phyloP scores from a whole-genome alignment of 2,113 vertebrate species.

The Brienomyrus longianalis region DNA sequence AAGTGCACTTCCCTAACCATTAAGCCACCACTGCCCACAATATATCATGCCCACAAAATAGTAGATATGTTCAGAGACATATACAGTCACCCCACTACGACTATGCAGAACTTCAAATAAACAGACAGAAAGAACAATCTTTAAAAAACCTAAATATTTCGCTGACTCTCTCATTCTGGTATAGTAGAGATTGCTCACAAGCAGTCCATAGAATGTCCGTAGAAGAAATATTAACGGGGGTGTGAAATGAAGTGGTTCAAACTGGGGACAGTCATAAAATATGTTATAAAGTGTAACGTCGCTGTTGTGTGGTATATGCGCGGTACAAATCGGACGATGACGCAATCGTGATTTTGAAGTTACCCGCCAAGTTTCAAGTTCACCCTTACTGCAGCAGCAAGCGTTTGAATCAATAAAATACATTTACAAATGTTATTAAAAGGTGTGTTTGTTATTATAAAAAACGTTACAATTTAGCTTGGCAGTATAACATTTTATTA shows the following conservation, averaged over 20 bases:
- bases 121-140: neutral
- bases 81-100: neutral
- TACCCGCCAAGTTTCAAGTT: neutral
- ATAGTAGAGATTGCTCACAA: neutral
- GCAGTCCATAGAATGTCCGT: too few species aligned
- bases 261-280: neutral
- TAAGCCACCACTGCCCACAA: too few species aligned
- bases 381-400: neutral
- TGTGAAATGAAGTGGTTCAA: neutral
- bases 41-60: too few species aligned
- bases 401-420: neutral
- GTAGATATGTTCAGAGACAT: neutral
- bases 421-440: neutral
- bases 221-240: neutral
- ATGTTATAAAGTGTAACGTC: neutral
- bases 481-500: neutral
- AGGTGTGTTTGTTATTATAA: neutral
- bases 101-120: neutral
- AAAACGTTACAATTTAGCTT: neutral
- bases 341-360: neutral
- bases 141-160: neutral
- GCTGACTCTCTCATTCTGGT: neutral
- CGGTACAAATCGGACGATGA: neutral
- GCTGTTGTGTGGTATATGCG: neutral
- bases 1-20: too few species aligned